phyloP scores from a whole-genome alignment of 2,888 invertebrate species.

The Amorpha juglandis region DNA sequence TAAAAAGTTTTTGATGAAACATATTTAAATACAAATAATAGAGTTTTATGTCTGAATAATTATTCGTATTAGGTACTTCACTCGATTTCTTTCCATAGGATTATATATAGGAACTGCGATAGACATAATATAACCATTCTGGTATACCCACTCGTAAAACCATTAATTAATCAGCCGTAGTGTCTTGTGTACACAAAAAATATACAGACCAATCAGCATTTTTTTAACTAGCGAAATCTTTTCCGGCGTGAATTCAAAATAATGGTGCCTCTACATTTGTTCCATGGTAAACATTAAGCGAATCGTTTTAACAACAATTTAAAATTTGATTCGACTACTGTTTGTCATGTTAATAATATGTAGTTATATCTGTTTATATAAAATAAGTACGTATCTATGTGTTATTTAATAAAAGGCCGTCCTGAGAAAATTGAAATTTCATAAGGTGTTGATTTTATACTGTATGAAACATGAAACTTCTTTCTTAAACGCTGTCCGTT shows the following conservation, averaged over 20 bases:
- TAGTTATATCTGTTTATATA: neutral
- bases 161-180: slow-evolving; percentile 14
- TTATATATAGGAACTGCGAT: neutral
- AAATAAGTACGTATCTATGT: no score
- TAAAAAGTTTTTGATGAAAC: neutral
- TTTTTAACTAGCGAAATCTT: slow-evolving; percentile 8
- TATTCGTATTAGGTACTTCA: neutral
- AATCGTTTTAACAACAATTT: slow-evolving; percentile 67
- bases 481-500: no score
- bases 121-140: neutral
- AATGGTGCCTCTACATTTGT: slow-evolving; percentile 39
- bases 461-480: no score
- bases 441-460: no score
- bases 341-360: slow-evolving; percentile 34
- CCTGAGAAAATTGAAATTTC: no score
- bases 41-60: neutral
- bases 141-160: slow-evolving; percentile 3
- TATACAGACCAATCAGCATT: neutral
- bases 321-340: slow-evolving; percentile 63
- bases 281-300: slow-evolving; percentile 54
- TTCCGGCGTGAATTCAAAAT: slow-evolving; percentile 16
- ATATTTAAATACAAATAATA: neutral
- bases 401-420: no score
- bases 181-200: slow-evolving; percentile 8
- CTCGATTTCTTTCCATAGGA: neutral